Conservation (phyloP, 2,888 invertebrate genomes). For the Scaptomyza tumidula region DNA sequence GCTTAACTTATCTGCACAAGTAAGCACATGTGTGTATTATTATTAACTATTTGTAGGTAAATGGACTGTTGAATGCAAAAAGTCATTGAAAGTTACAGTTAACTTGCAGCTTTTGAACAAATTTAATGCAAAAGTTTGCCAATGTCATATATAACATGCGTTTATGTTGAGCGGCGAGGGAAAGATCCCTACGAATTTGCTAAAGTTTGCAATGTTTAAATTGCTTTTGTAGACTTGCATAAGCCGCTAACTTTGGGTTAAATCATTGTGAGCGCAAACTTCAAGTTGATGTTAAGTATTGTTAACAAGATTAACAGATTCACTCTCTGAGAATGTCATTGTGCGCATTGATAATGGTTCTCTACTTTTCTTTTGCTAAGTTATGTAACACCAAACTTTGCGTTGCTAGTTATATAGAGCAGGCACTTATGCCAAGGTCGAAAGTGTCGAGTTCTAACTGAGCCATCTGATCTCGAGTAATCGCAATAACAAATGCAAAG, state of each 20-base stretch:
- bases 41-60: conserved; percentile 46
- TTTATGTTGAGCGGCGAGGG: conserved; percentile 25
- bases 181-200: conserved; percentile 34
- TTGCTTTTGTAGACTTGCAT: conserved; percentile 36
- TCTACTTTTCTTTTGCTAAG: not conserved
- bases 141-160: conserved; percentile 53
- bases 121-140: conserved; percentile 59
- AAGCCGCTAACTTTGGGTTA: conserved; percentile 38
- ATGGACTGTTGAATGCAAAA: conserved; percentile 65
- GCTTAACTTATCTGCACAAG: conserved; percentile 49
- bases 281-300: conserved; percentile 26
- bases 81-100: conserved; percentile 70
- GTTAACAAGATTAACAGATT: conserved; percentile 17
- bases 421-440: not conserved
- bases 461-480: conserved; percentile 65
- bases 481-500: conserved; percentile 54
- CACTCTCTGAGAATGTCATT: not conserved
- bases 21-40: conserved; percentile 2
- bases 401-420: not conserved
- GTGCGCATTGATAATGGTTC: not conserved
- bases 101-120: conserved; percentile 58
- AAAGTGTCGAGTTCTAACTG: conserved; percentile 43
- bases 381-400: not conserved
- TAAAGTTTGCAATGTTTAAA: conserved; percentile 42
- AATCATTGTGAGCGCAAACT: conserved; percentile 29